phyloP scores from a whole-genome alignment of 2,113 vertebrate genomes.

The Misgurnus mizolepis region DNA sequence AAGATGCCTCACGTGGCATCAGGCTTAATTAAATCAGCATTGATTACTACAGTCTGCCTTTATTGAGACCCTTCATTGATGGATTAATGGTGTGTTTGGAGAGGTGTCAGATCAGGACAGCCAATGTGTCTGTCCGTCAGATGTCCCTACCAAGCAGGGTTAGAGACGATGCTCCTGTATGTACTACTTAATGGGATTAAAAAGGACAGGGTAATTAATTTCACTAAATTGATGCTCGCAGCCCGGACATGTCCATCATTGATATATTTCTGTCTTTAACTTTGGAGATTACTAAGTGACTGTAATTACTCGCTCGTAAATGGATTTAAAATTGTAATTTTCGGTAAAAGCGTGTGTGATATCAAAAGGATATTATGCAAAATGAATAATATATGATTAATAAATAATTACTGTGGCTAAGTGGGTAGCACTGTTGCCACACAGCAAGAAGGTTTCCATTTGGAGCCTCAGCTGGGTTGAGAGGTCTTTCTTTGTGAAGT shows the following conservation, averaged over 20 bases:
- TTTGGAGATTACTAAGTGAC: neutral
- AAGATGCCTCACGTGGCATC: constrained; percentile 33
- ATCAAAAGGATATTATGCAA: neutral
- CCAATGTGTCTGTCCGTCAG: constrained; percentile 17
- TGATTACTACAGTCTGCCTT: constrained; percentile 42
- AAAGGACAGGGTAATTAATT: constrained; percentile 9
- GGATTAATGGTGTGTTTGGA: constrained; percentile 48
- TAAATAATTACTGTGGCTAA: no score
- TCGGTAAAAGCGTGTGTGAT: neutral
- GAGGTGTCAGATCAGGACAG: constrained; percentile 38
- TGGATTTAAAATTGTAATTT: constrained; percentile 2
- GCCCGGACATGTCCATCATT: neutral
- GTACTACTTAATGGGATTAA: neutral
- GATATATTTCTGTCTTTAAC: neutral
- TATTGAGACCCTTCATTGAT: constrained; percentile 44
- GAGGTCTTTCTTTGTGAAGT: no score
- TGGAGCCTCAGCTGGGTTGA: no score
- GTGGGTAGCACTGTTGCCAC: no score
- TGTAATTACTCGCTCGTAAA: neutral
- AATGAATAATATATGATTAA: neutral
- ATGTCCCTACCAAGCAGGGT: constrained; percentile 19
- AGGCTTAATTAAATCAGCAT: constrained; percentile 53
- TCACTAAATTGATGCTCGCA: neutral
- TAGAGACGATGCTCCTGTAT: constrained; percentile 13
- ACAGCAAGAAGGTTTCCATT: no score